These are phyloP conservation scores for Piprites chloris DNA, from an alignment of 2,113 vertebrate genomes.

Conservation along the genomic window DNA sequence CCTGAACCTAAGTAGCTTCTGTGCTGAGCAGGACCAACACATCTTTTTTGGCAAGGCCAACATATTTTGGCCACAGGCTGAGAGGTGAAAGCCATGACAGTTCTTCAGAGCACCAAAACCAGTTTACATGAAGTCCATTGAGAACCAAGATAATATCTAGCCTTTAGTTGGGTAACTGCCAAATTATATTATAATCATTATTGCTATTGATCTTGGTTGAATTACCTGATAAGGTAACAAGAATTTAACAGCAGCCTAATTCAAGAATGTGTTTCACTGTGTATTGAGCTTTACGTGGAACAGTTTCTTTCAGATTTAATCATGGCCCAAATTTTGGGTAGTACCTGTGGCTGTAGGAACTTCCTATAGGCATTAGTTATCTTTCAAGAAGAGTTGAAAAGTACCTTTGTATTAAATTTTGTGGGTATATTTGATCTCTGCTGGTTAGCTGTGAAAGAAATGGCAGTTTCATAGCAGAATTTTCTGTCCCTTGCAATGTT, in stretches of 20 bases:
- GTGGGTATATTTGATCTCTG: not conserved
- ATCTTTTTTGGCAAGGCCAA: not conserved
- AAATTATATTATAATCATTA: not conserved
- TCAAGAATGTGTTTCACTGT: not conserved
- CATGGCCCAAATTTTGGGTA: not conserved
- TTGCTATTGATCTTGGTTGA: not conserved
- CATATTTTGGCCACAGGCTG: not conserved
- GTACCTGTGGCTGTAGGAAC: not conserved
- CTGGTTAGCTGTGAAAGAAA: not conserved
- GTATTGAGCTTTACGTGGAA: not conserved
- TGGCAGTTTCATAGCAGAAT: not conserved
- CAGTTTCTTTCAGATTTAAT: not conserved
- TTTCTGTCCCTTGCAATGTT: not conserved
- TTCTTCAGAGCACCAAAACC: not conserved
- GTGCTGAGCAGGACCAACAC: not conserved
- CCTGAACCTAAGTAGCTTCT: not conserved
- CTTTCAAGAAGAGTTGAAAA: not conserved
- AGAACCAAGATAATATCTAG: not conserved
- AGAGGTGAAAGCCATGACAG: not conserved
- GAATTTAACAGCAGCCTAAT: not conserved
- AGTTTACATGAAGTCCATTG: not conserved
- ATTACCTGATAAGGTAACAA: not conserved
- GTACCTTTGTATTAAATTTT: not conserved
- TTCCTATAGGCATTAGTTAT: not conserved
- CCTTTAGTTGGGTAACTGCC: not conserved